Conservation (phyloP, 2,797 vertebrate species). For the Hemibagrus guttatus region DNA sequence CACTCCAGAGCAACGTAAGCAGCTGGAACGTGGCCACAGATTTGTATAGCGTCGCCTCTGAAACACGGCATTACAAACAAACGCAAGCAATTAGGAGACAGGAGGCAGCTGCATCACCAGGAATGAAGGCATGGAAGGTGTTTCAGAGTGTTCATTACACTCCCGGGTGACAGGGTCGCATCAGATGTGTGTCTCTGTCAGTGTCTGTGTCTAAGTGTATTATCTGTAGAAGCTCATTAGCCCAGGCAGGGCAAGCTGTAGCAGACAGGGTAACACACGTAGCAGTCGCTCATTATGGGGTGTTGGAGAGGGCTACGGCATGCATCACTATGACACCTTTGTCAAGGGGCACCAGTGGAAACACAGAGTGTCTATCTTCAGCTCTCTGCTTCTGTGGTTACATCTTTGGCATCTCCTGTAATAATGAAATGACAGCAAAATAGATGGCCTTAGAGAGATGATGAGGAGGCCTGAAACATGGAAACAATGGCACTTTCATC, state of each 20-base stretch:
- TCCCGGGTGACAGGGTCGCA: constrained; percentile 69
- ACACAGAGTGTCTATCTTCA: constrained; percentile 52
- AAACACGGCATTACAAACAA: constrained; percentile 66
- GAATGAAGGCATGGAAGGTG: constrained; percentile 57
- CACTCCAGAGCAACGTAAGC: constrained; percentile 40
- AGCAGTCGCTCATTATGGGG: constrained; percentile 79
- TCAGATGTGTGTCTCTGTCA: constrained; percentile 53
- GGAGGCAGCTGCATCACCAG: constrained; percentile 51
- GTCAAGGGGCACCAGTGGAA: constrained; percentile 64
- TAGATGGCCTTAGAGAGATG: constrained; percentile 57
- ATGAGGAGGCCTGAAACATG: constrained; percentile 29
- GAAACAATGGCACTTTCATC: constrained; percentile 38
- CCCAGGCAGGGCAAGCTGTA: constrained; percentile 69
- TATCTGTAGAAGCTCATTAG: constrained; percentile 81
- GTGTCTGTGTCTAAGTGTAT: constrained; percentile 44
- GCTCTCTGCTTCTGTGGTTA: constrained; percentile 46
- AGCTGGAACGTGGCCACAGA: constrained; percentile 50
- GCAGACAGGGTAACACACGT: constrained; percentile 71
- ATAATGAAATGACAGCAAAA: constrained; percentile 65
- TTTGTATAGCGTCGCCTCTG: constrained; percentile 55
- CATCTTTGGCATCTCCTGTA: constrained; percentile 51
- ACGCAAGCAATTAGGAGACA: constrained; percentile 67
- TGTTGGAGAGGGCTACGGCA: constrained; percentile 68
- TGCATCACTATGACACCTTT: constrained; percentile 70
- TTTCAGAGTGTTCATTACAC: constrained; percentile 72